Conservation (phyloP, 2,888 invertebrate species). For the Glyphotaelius pellucidus region DNA sequence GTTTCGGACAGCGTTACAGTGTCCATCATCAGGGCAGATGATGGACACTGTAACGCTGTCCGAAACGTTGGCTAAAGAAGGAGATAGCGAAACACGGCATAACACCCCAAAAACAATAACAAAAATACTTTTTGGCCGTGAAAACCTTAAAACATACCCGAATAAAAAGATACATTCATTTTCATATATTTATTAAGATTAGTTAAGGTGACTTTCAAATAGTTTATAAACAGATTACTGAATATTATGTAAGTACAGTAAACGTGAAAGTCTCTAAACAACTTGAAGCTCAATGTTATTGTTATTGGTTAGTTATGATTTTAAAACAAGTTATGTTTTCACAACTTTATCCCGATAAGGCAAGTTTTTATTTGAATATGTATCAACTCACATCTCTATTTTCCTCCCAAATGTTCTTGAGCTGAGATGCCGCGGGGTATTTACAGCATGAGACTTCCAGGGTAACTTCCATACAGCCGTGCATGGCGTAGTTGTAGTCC, state of each 20-base stretch:
- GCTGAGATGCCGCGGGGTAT: slow-evolving; percentile 76
- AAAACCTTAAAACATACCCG: no score
- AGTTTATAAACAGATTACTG: neutral
- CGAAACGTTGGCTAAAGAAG: no score
- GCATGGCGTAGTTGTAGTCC: slow-evolving; percentile 82
- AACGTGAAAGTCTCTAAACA: neutral
- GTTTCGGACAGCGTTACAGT: no score
- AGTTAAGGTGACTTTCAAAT: neutral
- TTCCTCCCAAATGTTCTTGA: slow-evolving; percentile 78
- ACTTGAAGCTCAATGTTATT: neutral
- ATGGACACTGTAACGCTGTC: no score
- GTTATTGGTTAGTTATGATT: neutral
- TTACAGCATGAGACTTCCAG: slow-evolving; percentile 84
- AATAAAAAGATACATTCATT: no score
- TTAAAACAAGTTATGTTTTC: neutral
- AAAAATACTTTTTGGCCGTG: no score
- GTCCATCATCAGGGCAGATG: no score
- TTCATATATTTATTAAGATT: no score
- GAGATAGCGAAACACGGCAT: no score
- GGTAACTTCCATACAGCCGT: slow-evolving; percentile 82
- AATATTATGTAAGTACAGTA: neutral
- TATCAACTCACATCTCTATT: slow-evolving; percentile 75
- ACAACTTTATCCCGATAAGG: no score
- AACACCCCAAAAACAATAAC: no score
- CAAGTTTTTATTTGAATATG: no score